Conservation (phyloP, 2,888 invertebrate species). For the Cremastobaeus sp. region DNA sequence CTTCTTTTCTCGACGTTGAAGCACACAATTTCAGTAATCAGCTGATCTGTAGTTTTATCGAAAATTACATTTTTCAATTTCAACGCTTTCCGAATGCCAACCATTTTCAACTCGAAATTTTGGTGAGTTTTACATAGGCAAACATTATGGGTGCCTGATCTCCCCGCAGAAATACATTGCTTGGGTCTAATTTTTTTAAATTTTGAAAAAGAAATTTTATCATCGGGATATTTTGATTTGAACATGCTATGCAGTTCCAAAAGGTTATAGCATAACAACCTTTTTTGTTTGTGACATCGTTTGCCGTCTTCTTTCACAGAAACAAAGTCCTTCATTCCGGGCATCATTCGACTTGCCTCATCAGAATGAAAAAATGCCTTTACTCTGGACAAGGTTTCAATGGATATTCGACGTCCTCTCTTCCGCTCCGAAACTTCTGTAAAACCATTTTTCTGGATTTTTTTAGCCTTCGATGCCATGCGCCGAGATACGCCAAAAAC, state of each 20-base stretch:
- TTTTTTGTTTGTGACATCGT: constrained; percentile 18
- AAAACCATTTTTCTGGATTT: constrained; percentile 13
- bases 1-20: no score
- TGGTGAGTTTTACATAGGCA: no score
- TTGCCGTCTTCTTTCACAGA: constrained; percentile 18
- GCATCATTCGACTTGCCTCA: constrained; percentile 20
- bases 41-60: no score
- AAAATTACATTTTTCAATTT: no score
- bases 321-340: constrained; percentile 25
- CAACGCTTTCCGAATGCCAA: no score
- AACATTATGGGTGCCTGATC: constrained; percentile 3
- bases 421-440: not conserved
- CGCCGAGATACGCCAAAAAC: constrained; percentile 18
- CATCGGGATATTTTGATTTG: not conserved
- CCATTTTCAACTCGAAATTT: constrained; percentile 2
- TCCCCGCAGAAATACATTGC: constrained; percentile 10
- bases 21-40: no score
- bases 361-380: constrained; percentile 23
- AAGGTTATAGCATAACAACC: constrained; percentile 1
- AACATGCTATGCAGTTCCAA: constrained; percentile 14
- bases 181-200: not conserved
- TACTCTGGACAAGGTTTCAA: constrained; percentile 3
- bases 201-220: constrained; percentile 3
- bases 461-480: constrained; percentile 19
- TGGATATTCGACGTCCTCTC: constrained; percentile 22